Evolutionary conservation across 2,113 vertebrate species (phyloP), one percentile per base, ranked within the genome.

Genomic region (Hirundichthys speculiger): DNA sequence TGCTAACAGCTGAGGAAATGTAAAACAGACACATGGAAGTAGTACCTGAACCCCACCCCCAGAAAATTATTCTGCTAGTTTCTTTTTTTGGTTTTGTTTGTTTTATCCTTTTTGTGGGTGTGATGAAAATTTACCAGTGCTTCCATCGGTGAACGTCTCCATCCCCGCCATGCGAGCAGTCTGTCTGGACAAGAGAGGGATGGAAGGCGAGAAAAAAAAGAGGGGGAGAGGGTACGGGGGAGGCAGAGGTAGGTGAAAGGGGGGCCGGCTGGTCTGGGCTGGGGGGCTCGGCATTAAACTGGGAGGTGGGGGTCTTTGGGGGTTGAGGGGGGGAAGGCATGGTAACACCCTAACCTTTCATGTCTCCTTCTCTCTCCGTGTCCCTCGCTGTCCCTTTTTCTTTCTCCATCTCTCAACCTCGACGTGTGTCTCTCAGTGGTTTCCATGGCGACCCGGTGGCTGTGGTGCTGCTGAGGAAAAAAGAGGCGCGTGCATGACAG

Each of bases 61-160:
- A 75, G 27, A 1, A 51, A 78, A 42, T 25, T 39, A 27, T 4
- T 4, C 3, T 41, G 22, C 18, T 15, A 34, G 18, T 42, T 30
- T 22, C 48, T 55, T 53, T 57, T 46, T 11, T 9, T 21, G 12
- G 39, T 21, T 19, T 11, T 38, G 15, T 61, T 61, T 55, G 58
- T 45, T 50, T 52, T 57, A 49, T 73, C 72, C 62, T 77, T 56
- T 79, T 57, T 71, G 70, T 75, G 84, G 65, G 73, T 80, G 77
- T 86, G 82, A 34, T 34, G 81, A 83, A 86, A 90, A 91, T 91
- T 94, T 94, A 95, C 95, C 94, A 88, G 94, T 91, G 91, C 93
- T 92, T 95, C 94, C 93, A 94, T 94, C 95, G 93, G 90, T 91
- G 94, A 92, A 93, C 90, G 93, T 93, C 92, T 92, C 94, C 88